phyloP scores from a whole-genome alignment of 2,888 invertebrate species.

The Folsomia candida region DNA sequence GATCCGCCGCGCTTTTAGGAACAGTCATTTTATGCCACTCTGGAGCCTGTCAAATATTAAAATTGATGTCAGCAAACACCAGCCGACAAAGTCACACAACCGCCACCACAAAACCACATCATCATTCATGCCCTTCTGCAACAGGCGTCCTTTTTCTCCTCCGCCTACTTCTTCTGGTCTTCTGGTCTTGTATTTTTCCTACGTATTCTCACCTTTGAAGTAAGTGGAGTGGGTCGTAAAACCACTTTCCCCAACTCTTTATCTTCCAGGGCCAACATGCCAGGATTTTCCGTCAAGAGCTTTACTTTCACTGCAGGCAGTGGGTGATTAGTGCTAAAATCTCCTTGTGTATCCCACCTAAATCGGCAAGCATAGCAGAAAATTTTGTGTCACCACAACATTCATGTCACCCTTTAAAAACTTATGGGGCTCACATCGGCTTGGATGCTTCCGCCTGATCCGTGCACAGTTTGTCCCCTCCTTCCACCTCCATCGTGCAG shows the following conservation, averaged over 20 bases:
- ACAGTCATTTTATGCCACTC: constrained; percentile 99
- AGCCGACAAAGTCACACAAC: background rate
- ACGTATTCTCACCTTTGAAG: constrained; percentile 67
- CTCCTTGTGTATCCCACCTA: constrained; percentile 99
- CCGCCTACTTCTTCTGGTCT: constrained; percentile 8
- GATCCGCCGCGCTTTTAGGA: constrained; percentile 90
- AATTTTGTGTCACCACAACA: too few relatives aligned
- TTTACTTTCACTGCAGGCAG: constrained; percentile 97
- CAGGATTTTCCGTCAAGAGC: constrained; percentile 94
- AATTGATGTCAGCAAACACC: background rate
- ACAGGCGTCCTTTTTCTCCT: background rate
- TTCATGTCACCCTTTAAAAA: too few relatives aligned
- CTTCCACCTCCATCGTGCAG: constrained; percentile 99
- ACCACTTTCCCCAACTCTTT: constrained; percentile 95
- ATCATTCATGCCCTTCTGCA: background rate
- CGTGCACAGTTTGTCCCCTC: constrained; percentile 96
- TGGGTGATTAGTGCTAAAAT: constrained; percentile 96
- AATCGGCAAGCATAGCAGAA: too few relatives aligned
- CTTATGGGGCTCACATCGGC: constrained; percentile 71
- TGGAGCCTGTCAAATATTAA: constrained; percentile 64
- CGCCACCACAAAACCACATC: background rate
- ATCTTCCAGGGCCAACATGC: constrained; percentile 96
- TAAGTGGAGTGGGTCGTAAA: constrained; percentile 79
- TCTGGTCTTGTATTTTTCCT: background rate
- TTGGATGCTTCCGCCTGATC: constrained; percentile 99